Evolutionary conservation across 2,888 invertebrate genomes (phyloP).

Genomic region (Chymomyza fuscimana): DNA sequence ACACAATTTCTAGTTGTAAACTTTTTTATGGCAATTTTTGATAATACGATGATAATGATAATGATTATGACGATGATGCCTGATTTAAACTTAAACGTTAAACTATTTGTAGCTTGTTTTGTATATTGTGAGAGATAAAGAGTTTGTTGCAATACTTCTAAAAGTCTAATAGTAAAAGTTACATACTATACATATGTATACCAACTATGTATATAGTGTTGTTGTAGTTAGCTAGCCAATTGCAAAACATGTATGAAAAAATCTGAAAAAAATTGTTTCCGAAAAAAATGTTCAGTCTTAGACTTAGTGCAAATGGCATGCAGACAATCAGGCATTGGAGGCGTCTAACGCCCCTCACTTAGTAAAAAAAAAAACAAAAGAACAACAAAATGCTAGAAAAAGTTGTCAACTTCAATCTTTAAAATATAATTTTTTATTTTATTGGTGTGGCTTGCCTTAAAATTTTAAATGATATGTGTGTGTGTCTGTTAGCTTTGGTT

Average conservation of each 20-base stretch:
- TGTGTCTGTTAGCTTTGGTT: background rate
- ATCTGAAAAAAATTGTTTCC: background rate
- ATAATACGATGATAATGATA: slow-evolving; percentile 57
- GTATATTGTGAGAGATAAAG: slow-evolving; percentile 36
- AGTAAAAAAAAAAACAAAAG: background rate
- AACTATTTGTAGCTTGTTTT: slow-evolving; percentile 70
- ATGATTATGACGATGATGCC: slow-evolving; percentile 41
- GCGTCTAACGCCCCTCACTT: background rate
- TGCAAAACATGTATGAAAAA: slow-evolving; percentile 27
- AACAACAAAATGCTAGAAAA: slow-evolving; percentile 19
- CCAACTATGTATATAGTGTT: slow-evolving; percentile 41
- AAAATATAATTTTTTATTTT: slow-evolving; percentile 28
- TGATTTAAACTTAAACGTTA: slow-evolving; percentile 70
- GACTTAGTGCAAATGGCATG: slow-evolving; percentile 54
- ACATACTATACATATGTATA: slow-evolving; percentile 17
- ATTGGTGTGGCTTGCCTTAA: slow-evolving; percentile 55
- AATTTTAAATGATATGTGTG: background rate
- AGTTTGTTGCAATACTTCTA: slow-evolving; percentile 68
- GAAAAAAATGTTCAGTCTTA: slow-evolving; percentile 28
- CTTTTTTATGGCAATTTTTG: slow-evolving; percentile 63
- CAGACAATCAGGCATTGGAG: slow-evolving; percentile 55
- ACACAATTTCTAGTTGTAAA: slow-evolving; percentile 49
- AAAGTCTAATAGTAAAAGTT: slow-evolving; percentile 64
- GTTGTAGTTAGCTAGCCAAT: slow-evolving; percentile 71
- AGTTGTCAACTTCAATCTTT: slow-evolving; percentile 21